Conservation (phyloP, 2,797 vertebrate genomes). For the Leptatherina wallacei region DNA sequence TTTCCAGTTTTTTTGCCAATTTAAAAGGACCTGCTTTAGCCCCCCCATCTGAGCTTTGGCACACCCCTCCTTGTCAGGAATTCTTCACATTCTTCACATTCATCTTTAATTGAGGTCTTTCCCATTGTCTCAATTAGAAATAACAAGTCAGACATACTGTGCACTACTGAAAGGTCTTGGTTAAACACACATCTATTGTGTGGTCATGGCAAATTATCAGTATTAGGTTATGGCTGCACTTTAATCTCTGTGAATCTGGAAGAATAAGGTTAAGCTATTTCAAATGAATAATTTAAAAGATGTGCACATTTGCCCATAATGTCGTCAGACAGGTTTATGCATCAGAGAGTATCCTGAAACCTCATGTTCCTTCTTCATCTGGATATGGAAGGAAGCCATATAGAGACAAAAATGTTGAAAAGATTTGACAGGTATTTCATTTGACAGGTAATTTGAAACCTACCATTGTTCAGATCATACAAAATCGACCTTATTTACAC, state of each 20-base stretch:
- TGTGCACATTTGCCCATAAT: conserved; percentile 17
- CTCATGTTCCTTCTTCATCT: conserved; percentile 3
- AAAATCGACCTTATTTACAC: conserved; percentile 11
- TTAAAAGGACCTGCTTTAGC: conserved; percentile 20
- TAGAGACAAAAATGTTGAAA: no score
- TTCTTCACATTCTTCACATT: conserved; percentile 74
- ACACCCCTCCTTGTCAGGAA: conserved; percentile 53
- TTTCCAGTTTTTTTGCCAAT: conserved; percentile 12
- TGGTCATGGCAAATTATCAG: conserved; percentile 12
- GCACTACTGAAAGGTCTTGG: not conserved
- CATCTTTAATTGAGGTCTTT: conserved; percentile 65
- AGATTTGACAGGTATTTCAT: not conserved
- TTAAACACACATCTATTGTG: conserved; percentile 22
- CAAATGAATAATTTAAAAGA: conserved; percentile 29
- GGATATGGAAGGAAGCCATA: conserved; percentile 1
- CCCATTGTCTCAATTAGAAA: conserved; percentile 51
- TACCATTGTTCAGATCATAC: conserved; percentile 3
- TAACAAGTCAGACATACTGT: conserved; percentile 29
- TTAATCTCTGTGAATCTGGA: conserved; percentile 49
- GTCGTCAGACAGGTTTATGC: conserved; percentile 4
- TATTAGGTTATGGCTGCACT: conserved; percentile 17
- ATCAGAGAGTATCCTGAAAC: not conserved
- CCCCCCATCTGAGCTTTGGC: conserved; percentile 31
- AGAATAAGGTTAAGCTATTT: conserved; percentile 47
- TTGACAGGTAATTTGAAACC: conserved; percentile 5